Base-by-base conservation (phyloP, 2,113 vertebrate species). In the Microtus montanus region DNA sequence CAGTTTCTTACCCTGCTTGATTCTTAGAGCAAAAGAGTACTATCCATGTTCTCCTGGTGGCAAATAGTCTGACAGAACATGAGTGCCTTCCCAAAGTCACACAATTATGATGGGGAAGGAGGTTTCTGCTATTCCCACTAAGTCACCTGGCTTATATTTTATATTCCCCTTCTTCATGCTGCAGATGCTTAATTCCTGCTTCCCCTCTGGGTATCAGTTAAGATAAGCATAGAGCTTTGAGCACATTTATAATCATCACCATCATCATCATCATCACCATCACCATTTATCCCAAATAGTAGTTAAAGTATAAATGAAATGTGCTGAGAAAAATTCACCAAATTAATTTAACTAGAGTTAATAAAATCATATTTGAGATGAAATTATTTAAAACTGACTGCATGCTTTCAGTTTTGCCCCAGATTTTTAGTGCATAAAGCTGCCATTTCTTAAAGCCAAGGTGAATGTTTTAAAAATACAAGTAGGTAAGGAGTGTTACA, bases 361-460 rank as follows among this genome's bases (percentile, higher is more conserved):
- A 52, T 64, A 82, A 10, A 35, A 85, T 87, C 26, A 85, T 35
- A 80, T 75, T 90, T 94, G 47, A 93, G 52, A 64, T 33, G 15
- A 75, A 93, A 83, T 15, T 47, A 89, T 61, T 93, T 88, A 74
- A 94, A 84, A 75, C 7, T 47, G 28, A 5, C 9, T 85, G 2
- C 8, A 19, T 30, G 64, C 85, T 92, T 94, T 61, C 35, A 87
- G 10, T 87, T 95, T 77, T 94, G 26, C 22, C n/a, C 41, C 10
- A 61, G 47, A 95, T 78, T 44, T 70, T 70, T 24, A 64, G 77
- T 47, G 44, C 5, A 11, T 2, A 19, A 9, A 20, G 38, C 28
- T 87, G 88, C 66, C 5, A 63, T 90, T 79, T 92, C 86, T 93
- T 93, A 89, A 94, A 80, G 41, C 63, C 77, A 30, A 77, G 14